phyloP scores from a whole-genome alignment of 2,113 vertebrate species.

The Anthoscopus minutus region DNA sequence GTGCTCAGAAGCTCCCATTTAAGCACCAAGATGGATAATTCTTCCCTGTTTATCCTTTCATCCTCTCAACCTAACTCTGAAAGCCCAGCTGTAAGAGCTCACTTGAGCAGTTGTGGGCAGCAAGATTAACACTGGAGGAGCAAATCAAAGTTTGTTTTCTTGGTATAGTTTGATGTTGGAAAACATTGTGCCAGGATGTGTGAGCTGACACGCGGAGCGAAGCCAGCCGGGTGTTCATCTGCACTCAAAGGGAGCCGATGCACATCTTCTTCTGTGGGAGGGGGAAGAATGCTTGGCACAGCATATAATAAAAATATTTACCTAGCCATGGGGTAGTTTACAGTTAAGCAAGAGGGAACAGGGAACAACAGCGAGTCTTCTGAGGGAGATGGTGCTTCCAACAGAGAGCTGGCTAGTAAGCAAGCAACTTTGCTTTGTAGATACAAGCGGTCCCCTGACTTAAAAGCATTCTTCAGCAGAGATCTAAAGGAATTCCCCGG shows the following conservation, averaged over 20 bases:
- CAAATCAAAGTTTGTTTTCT: neutral
- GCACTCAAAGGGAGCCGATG: neutral
- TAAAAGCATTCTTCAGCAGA: constrained; percentile 46
- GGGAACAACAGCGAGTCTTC: neutral
- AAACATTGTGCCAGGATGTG: neutral
- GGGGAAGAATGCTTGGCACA: constrained; percentile 22
- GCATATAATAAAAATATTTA: constrained; percentile 44
- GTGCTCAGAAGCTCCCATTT: neutral
- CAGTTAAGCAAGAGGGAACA: constrained; percentile 19
- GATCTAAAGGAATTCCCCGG: constrained; percentile 46
- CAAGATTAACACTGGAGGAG: neutral
- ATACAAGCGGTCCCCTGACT: neutral
- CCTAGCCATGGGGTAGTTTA: constrained; percentile 36
- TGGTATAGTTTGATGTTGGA: neutral
- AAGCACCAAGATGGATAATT: neutral
- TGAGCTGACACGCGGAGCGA: neutral
- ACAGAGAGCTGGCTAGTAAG: neutral
- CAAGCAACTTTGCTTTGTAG: constrained; percentile 37
- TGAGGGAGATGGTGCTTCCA: constrained; percentile 15
- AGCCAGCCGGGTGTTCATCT: neutral
- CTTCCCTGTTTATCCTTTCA: neutral
- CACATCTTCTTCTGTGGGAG: neutral
- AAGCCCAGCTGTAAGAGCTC: neutral
- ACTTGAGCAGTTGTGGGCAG: neutral
- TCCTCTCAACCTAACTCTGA: neutral